Evolutionary conservation across 2,113 vertebrate species (phyloP).

Genomic region (Ginglymostoma cirratum): DNA sequence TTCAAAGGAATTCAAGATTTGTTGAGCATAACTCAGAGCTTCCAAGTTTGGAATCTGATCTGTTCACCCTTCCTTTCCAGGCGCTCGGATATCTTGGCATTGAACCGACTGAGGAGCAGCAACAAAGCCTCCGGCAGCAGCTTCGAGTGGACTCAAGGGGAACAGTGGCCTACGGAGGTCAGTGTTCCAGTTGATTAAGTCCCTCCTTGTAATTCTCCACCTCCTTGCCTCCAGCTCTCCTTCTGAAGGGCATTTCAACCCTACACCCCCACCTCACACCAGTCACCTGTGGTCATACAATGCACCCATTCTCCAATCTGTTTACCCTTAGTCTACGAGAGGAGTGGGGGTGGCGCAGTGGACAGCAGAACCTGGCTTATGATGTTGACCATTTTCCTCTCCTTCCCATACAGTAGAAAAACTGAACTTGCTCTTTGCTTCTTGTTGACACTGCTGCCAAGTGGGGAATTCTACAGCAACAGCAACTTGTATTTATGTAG

Average conservation of each 20-base stretch:
- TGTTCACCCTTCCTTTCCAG: conserved; percentile 53
- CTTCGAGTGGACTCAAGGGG: conserved; percentile 64
- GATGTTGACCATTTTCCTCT: neutral
- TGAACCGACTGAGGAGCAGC: conserved; percentile 67
- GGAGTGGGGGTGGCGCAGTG: too few species aligned
- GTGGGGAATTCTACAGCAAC: neutral
- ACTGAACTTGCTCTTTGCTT: neutral
- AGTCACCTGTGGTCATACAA: too few species aligned
- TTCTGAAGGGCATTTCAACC: neutral
- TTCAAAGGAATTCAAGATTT: neutral
- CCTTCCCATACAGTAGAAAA: neutral
- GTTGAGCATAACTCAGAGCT: neutral
- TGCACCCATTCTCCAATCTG: neutral
- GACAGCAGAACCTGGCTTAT: neutral
- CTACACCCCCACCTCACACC: neutral
- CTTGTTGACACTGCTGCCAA: neutral
- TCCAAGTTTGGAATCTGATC: neutral
- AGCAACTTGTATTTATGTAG: neutral
- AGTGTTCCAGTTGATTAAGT: conserved; percentile 37
- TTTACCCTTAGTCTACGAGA: too few species aligned
- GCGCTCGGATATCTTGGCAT: conserved; percentile 76
- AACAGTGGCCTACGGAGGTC: conserved; percentile 76
- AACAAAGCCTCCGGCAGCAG: conserved; percentile 65
- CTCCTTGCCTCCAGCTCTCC: neutral
- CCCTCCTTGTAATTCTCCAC: neutral